These are phyloP conservation scores for Terebella lapidaria DNA, from an alignment of 2,888 invertebrate species.

Conservation along the genomic window DNA sequence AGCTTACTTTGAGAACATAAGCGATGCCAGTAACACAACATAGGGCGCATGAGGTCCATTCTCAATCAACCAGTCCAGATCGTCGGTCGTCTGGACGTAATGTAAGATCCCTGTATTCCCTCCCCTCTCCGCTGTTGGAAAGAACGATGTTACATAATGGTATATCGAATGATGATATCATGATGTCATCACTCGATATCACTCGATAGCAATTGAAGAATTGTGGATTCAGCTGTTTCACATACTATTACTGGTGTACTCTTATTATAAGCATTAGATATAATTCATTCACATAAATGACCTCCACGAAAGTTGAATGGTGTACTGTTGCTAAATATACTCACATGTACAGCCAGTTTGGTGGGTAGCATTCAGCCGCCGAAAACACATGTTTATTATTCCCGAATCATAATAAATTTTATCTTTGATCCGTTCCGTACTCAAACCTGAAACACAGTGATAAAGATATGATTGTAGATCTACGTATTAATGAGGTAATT, in stretches of 20 bases:
- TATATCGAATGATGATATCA: not conserved
- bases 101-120: not conserved
- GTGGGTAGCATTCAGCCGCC: constrained; percentile 88
- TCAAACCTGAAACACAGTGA: too few species aligned
- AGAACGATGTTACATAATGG: not conserved
- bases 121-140: not conserved
- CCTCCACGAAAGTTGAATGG: too few species aligned
- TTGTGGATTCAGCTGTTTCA: too few species aligned
- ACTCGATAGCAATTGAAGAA: too few species aligned
- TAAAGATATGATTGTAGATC: too few species aligned
- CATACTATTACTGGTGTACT: too few species aligned
- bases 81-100: not conserved
- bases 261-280: too few species aligned
- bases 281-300: not conserved
- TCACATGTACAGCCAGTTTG: constrained; percentile 92
- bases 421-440: not conserved
- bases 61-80: not conserved
- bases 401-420: not conserved
- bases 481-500: too few species aligned
- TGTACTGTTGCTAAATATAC: constrained; percentile 36
- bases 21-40: not conserved
- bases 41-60: not conserved
- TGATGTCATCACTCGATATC: too few species aligned
- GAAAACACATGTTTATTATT: constrained; percentile 64
- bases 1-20: not conserved